phyloP scores from a whole-genome alignment of 2,113 vertebrate species.

The Hiodon tergisus region DNA sequence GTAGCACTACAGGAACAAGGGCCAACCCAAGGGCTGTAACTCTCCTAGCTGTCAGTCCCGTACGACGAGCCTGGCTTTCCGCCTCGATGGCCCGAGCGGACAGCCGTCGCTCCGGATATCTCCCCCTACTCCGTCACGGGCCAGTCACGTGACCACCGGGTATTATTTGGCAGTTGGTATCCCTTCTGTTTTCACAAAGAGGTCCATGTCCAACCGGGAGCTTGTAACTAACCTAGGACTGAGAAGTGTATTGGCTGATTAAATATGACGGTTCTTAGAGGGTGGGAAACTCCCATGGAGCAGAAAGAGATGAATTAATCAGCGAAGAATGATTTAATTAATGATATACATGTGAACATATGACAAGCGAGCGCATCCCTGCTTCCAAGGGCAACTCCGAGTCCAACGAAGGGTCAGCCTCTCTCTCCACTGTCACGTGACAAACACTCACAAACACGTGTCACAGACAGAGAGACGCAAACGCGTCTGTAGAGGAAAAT shows the following conservation, averaged over 20 bases:
- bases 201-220: background rate
- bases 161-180: conserved; percentile 1
- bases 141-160: background rate
- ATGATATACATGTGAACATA: background rate
- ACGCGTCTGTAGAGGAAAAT: background rate
- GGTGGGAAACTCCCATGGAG: background rate
- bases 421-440: no score
- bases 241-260: background rate
- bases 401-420: no score
- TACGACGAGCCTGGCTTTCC: no score
- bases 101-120: no score
- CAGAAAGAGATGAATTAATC: background rate
- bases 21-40: no score
- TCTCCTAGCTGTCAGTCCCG: no score
- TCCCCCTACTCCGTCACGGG: background rate
- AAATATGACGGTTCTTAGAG: background rate
- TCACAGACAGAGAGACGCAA: no score
- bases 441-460: no score
- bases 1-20: no score
- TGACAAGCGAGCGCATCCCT: background rate
- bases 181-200: background rate
- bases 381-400: conserved; percentile 45
- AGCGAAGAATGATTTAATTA: no score
- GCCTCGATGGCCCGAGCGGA: no score
- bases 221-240: background rate